These are phyloP conservation scores for Epinephelus malabaricus DNA, from an alignment of 2,797 vertebrate genomes.

Conservation along the genomic window DNA sequence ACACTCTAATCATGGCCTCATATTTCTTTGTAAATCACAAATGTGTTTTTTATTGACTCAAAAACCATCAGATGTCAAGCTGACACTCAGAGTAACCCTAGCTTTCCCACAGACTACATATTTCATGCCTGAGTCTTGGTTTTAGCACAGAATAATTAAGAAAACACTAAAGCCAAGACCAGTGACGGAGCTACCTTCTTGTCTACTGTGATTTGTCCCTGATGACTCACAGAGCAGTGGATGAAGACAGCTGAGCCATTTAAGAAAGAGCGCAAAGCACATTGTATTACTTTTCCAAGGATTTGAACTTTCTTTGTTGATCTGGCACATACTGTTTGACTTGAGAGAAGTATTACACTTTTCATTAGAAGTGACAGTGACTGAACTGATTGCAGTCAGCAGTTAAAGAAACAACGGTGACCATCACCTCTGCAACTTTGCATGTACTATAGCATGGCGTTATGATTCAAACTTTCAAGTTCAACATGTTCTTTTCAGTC, in stretches of 20 bases:
- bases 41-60: slow-evolving; percentile 11
- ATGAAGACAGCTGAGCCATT: background rate
- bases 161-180: slow-evolving; percentile 3
- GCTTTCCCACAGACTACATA: background rate
- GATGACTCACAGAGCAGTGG: slow-evolving; percentile 16
- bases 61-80: background rate
- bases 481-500: background rate
- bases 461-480: background rate
- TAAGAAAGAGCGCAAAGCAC: background rate
- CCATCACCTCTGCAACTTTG: background rate
- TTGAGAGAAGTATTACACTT: background rate
- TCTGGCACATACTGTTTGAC: too few relatives aligned
- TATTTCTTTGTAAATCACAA: slow-evolving; percentile 1
- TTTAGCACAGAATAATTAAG: background rate
- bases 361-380: background rate
- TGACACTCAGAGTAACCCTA: background rate
- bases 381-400: slow-evolving; percentile 11
- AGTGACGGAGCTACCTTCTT: background rate
- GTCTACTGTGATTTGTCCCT: background rate
- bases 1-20: background rate
- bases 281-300: background rate
- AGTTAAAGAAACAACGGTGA: background rate
- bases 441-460: background rate
- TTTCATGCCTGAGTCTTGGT: background rate
- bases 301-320: too few relatives aligned